A percentile compares a stretch with the other conserved stretches of the same genome.
Evolutionary conservation across 2,888 invertebrate species (phyloP).

Genomic region (Nomada goodeniana): DNA sequence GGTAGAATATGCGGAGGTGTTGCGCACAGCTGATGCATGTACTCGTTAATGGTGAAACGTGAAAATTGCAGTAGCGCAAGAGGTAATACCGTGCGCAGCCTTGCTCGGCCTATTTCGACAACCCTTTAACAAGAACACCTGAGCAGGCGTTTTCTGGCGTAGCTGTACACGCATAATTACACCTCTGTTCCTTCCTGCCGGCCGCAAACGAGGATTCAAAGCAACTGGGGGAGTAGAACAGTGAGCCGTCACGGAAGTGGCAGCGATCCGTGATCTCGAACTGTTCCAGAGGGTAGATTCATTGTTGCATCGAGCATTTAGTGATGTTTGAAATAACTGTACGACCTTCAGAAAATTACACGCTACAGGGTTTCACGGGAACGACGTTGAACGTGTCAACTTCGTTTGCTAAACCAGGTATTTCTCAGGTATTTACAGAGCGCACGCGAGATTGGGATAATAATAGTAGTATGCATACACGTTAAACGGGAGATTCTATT

Average conservation of each 20-base stretch:
- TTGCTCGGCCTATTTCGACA: conserved; percentile 60
- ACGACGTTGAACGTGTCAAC: background rate
- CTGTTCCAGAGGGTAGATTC: conserved; percentile 38
- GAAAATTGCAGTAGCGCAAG: conserved; percentile 41
- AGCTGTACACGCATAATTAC: conserved; percentile 57
- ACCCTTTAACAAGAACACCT: conserved; percentile 50
- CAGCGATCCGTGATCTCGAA: conserved; percentile 49
- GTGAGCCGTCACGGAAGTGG: conserved; percentile 57
- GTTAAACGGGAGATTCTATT: background rate
- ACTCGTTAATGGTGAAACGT: conserved; percentile 32
- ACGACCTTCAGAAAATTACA: conserved; percentile 15
- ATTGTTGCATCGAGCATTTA: conserved; percentile 33
- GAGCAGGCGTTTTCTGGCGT: conserved; percentile 55
- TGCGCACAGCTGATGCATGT: conserved; percentile 4
- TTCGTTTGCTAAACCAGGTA: background rate
- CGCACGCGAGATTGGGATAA: background rate
- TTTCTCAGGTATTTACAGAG: background rate
- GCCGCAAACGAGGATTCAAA: conserved; percentile 35
- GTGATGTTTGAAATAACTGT: conserved; percentile 9
- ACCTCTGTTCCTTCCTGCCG: conserved; percentile 56
- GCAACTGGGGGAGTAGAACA: conserved; percentile 49
- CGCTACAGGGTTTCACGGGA: conserved; percentile 8
- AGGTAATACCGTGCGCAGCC: conserved; percentile 37
- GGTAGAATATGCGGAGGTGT: conserved; percentile 2
- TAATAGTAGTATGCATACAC: background rate